Evolutionary conservation across 2,888 invertebrate genomes (phyloP).

Genomic region (Brassicogethes aeneus): DNA sequence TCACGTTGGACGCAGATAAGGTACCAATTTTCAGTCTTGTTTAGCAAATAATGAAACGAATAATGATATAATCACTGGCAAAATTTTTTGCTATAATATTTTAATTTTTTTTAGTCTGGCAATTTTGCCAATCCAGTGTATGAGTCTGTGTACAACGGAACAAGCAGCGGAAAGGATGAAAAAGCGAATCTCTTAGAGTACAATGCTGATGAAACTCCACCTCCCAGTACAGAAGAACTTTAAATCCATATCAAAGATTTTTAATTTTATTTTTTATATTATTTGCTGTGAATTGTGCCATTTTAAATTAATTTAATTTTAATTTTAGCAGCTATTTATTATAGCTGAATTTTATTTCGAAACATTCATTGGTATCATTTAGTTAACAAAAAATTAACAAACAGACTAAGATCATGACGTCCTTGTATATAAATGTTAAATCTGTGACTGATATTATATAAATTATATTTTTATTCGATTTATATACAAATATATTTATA

Average conservation of each 20-base stretch:
- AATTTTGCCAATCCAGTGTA: conserved; percentile 84
- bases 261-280: conserved; percentile 19
- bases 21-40: conserved; percentile 32
- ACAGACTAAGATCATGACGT: conserved; percentile 16
- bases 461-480: conserved; percentile 19
- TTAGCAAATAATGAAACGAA: neutral
- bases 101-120: conserved; percentile 43
- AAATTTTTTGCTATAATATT: neutral
- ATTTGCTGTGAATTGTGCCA: conserved; percentile 42
- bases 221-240: conserved; percentile 31
- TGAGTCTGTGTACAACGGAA: conserved; percentile 63
- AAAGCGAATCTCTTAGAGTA: conserved; percentile 47
- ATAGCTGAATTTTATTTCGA: neutral
- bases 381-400: conserved; percentile 3
- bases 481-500: conserved; percentile 1
- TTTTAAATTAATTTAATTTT: conserved; percentile 24
- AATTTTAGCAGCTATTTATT: neutral
- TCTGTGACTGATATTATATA: conserved; percentile 22
- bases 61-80: too few relatives aligned
- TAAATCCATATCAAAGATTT: conserved; percentile 27
- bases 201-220: conserved; percentile 42
- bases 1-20: conserved; percentile 52
- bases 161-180: conserved; percentile 43
- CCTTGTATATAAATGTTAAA: conserved; percentile 23
- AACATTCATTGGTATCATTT: neutral